phyloP scores from a whole-genome alignment of 2,113 vertebrate species.

The Sorex fumeus region DNA sequence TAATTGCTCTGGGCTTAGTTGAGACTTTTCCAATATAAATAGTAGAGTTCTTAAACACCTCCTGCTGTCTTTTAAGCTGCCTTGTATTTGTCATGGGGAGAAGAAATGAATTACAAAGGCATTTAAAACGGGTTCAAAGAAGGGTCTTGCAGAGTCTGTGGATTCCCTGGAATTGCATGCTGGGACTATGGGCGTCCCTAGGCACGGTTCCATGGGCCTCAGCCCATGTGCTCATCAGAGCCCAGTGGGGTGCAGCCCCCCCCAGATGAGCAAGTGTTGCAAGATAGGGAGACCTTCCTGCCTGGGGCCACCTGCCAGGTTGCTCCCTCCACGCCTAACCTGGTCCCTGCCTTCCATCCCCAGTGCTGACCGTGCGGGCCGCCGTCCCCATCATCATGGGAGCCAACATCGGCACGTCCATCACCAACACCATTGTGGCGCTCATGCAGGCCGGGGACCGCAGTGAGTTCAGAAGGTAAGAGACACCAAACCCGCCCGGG shows the following conservation, averaged over 20 bases:
- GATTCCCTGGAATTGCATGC: neutral
- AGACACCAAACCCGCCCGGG: neutral
- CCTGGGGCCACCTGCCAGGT: neutral
- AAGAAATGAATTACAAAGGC: neutral
- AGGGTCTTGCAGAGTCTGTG: neutral
- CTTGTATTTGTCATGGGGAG: too few species aligned
- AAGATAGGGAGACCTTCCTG: fast-evolving
- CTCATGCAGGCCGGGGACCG: conserved; percentile 97
- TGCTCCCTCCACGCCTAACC: neutral
- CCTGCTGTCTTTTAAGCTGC: too few species aligned
- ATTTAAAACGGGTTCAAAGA: neutral
- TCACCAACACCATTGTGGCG: conserved; percentile 98
- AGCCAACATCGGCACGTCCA: conserved; percentile 97
- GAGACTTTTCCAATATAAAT: too few species aligned
- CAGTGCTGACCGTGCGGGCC: conserved; percentile 93
- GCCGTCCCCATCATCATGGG: conserved; percentile 98
- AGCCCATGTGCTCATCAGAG: neutral
- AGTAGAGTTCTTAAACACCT: too few species aligned
- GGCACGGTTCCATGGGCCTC: too few species aligned
- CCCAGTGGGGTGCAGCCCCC: neutral
- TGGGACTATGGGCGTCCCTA: neutral
- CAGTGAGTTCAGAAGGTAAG: conserved; percentile 96
- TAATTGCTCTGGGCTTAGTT: too few species aligned
- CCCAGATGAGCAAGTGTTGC: neutral
- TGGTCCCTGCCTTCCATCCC: neutral